A percentile compares a stretch with the other conserved stretches of the same genome.
Conservation (phyloP, 1,140 invertebrate genomes). For the Argopecten irradians region DNA sequence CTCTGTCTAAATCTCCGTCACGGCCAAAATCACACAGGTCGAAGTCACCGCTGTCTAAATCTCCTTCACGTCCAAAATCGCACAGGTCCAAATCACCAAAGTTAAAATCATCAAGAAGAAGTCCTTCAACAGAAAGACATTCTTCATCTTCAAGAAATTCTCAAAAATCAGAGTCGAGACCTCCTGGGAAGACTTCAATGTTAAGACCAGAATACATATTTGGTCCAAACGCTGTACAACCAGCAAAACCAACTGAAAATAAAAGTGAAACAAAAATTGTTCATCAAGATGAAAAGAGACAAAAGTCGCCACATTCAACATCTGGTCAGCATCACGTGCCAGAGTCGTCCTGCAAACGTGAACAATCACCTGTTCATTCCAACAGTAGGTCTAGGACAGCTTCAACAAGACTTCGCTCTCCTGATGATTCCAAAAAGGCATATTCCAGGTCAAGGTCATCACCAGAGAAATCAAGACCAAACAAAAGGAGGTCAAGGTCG, state of each 20-base stretch:
- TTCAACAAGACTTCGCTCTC: slow-evolving; percentile 26
- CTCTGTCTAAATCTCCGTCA: neutral
- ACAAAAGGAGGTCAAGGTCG: neutral
- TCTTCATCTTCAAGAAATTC: neutral
- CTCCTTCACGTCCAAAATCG: slow-evolving; percentile 9
- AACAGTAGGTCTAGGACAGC: slow-evolving; percentile 30
- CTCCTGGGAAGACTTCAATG: neutral
- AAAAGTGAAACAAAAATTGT: neutral
- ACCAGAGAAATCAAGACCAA: neutral
- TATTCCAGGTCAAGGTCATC: slow-evolving; percentile 26
- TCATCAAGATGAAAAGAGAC: neutral
- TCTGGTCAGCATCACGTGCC: neutral
- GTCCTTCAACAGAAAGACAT: neutral
- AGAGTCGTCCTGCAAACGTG: neutral
- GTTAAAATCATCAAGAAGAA: neutral
- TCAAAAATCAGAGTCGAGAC: neutral
- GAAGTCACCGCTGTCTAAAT: neutral
- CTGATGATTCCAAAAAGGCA: slow-evolving; percentile 25
- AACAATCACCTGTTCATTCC: neutral
- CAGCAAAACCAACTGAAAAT: neutral
- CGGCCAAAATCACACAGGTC: neutral
- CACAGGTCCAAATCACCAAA: neutral
- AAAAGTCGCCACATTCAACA: neutral
- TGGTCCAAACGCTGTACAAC: neutral
- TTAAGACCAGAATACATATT: slow-evolving; percentile 3